A percentile compares a stretch with the other conserved stretches of the same genome.
phyloP scores from a whole-genome alignment of 2,888 invertebrate species.

The Drosophila anceps region DNA sequence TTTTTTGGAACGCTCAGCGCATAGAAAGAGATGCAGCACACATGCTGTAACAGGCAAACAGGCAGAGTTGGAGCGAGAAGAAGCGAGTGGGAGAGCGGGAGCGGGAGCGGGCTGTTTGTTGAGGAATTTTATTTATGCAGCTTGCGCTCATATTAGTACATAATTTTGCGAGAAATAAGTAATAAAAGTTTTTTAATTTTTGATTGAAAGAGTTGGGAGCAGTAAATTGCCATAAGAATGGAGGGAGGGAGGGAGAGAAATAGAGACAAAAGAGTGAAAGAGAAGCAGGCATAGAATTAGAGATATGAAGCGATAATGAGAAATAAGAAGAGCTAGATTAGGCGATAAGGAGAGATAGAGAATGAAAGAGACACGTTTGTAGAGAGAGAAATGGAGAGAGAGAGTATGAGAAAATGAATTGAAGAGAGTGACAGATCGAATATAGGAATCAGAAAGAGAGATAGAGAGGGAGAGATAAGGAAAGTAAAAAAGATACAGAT shows the following conservation, averaged over 20 bases:
- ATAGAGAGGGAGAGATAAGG: neutral
- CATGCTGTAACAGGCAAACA: neutral
- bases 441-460: too few relatives aligned
- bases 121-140: slow-evolving; percentile 26
- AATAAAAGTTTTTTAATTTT: neutral
- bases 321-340: too few relatives aligned
- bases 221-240: neutral
- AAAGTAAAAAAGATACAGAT: too few relatives aligned
- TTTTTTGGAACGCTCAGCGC: slow-evolving; percentile 61
- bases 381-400: neutral
- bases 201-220: neutral
- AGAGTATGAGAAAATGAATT: too few relatives aligned
- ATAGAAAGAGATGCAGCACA: slow-evolving; percentile 21
- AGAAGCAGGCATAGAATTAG: too few relatives aligned
- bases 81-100: neutral
- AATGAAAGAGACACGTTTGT: too few relatives aligned
- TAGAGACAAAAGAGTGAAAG: neutral
- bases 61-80: neutral
- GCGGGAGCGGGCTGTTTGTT: neutral
- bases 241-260: neutral
- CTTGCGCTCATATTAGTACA: slow-evolving; percentile 21
- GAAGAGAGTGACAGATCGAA: too few relatives aligned
- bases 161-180: slow-evolving; percentile 12
- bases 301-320: too few relatives aligned
- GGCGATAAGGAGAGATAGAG: too few relatives aligned